Conservation (phyloP, 2,888 invertebrate genomes). For the Odontomyia ornata region DNA sequence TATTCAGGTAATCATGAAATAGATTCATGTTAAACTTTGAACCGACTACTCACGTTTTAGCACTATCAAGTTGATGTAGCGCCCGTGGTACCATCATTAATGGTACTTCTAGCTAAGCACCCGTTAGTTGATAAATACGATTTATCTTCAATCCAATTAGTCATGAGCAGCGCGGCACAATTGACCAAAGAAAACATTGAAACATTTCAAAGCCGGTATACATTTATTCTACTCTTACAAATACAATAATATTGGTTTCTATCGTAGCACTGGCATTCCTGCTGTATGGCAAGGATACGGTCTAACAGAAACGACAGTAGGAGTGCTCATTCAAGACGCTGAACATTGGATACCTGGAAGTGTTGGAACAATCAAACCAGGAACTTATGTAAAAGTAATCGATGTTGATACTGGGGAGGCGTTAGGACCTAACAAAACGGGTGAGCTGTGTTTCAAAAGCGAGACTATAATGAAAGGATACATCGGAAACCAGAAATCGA, state of each 20-base stretch:
- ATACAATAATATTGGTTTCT: too few species aligned
- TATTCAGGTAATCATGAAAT: slow-evolving; percentile 8
- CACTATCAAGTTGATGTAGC: background rate
- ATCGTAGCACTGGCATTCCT: slow-evolving; percentile 63
- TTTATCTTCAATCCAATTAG: slow-evolving; percentile 73
- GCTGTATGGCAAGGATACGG: slow-evolving; percentile 79
- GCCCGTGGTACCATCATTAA: background rate
- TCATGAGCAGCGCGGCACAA: slow-evolving; percentile 85
- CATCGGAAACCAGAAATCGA: slow-evolving; percentile 74
- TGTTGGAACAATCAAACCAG: slow-evolving; percentile 73
- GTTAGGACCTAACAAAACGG: slow-evolving; percentile 73
- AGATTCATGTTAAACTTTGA: background rate
- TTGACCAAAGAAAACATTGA: slow-evolving; percentile 76
- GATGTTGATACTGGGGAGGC: slow-evolving; percentile 71
- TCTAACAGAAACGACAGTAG: slow-evolving; percentile 80
- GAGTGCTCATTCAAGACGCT: slow-evolving; percentile 63
- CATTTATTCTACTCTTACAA: too few species aligned
- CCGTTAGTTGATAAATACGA: slow-evolving; percentile 80
- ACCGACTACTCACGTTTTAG: background rate
- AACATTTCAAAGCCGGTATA: slow-evolving; percentile 62
- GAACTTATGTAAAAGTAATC: slow-evolving; percentile 72
- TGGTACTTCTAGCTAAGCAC: slow-evolving; percentile 68
- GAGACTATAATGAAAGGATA: slow-evolving; percentile 87
- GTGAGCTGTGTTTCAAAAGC: slow-evolving; percentile 87
- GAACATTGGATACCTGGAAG: slow-evolving; percentile 68